These are phyloP conservation scores for Edolisoma coerulescens DNA, from an alignment of 2,113 vertebrate species.

Conservation along the genomic window DNA sequence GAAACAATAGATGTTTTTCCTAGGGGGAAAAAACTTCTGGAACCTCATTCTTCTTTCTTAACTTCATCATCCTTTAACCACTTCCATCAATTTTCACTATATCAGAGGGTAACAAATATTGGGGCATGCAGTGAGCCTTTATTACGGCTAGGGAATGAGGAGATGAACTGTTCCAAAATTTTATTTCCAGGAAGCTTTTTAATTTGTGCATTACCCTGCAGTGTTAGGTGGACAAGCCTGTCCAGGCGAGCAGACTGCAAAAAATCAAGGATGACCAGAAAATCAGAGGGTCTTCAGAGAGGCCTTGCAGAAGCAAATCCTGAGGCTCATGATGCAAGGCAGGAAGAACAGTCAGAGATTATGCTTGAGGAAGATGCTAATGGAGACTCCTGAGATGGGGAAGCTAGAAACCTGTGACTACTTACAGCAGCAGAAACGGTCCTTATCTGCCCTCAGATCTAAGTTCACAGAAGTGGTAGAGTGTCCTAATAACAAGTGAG, in stretches of 20 bases:
- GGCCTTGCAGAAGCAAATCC: not conserved
- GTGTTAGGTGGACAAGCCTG: not conserved
- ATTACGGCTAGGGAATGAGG: not conserved
- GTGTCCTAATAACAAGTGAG: not conserved
- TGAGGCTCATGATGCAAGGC: not conserved
- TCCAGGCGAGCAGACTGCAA: not conserved
- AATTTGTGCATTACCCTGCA: not conserved
- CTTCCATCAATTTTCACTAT: not conserved
- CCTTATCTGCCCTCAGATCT: not conserved
- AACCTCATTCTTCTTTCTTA: not conserved
- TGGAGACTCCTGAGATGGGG: not conserved
- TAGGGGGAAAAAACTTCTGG: not conserved
- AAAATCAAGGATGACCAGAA: not conserved
- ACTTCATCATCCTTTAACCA: not conserved
- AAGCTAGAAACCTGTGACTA: not conserved
- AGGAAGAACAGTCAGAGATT: not conserved
- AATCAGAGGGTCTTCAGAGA: not conserved
- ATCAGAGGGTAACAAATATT: not conserved
- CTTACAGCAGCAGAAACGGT: not conserved
- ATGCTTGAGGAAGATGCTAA: not conserved
- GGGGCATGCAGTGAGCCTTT: accelerated
- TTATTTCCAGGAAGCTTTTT: not conserved
- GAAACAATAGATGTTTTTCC: not conserved
- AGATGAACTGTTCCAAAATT: not conserved
- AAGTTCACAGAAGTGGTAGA: not conserved